Evolutionary conservation across 2,888 invertebrate genomes (phyloP).

Genomic region (Endomychus coccineus): DNA sequence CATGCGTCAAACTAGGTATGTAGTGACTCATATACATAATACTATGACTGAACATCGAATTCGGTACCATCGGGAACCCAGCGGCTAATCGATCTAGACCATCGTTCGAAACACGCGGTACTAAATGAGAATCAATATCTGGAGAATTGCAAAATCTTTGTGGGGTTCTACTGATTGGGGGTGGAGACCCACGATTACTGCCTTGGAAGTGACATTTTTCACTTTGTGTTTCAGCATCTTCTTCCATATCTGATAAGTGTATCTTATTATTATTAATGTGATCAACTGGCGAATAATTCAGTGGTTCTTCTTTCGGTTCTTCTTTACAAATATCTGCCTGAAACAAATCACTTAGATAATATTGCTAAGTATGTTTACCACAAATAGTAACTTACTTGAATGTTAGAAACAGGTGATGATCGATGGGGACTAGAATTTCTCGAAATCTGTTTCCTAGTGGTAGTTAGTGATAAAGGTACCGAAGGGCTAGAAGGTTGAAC

Average conservation of each 20-base stretch:
- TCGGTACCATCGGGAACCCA: constrained; percentile 73
- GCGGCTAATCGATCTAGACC: constrained; percentile 43
- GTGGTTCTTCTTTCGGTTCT: constrained; percentile 39
- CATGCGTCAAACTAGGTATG: constrained; percentile 53
- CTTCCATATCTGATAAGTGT: constrained; percentile 48
- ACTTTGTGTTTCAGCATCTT: constrained; percentile 44
- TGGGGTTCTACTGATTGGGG: constrained; percentile 27
- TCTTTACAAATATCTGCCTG: constrained; percentile 36
- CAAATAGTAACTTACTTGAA: constrained; percentile 36
- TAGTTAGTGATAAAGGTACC: constrained; percentile 63
- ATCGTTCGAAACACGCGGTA: constrained; percentile 35
- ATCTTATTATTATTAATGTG: constrained; percentile 51
- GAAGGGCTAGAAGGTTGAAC: constrained; percentile 58
- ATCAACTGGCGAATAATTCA: constrained; percentile 46
- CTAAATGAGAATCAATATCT: constrained; percentile 29
- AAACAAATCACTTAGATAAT: constrained; percentile 20
- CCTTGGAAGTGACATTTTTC: constrained; percentile 32
- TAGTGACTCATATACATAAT: constrained; percentile 92
- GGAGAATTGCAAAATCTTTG: constrained; percentile 37
- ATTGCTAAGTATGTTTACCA: constrained; percentile 9
- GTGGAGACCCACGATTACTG: constrained; percentile 27
- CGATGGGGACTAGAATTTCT: constrained; percentile 49
- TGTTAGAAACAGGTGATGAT: constrained; percentile 30
- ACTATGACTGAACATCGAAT: constrained; percentile 81
- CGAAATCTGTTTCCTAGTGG: constrained; percentile 49